Evolutionary conservation across 2,113 vertebrate species (phyloP), one percentile per base, ranked within the genome.

Genomic region (Lonchura striata): DNA sequence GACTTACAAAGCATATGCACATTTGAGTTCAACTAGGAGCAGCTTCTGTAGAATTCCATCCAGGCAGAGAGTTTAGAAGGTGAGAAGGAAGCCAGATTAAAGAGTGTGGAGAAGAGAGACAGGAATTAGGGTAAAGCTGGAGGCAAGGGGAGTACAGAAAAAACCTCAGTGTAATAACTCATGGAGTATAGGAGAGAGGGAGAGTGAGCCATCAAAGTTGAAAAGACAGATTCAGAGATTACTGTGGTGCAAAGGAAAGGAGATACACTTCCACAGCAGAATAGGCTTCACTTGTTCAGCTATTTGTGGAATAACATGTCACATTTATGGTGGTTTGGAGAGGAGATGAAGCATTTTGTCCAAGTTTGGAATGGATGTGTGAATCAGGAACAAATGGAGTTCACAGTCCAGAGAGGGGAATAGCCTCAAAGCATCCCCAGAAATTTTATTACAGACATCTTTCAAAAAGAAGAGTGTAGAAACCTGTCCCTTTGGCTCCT

Each of bases 341-440:
- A 77, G 59, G 39, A 86, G 79, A 52, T 22, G 35, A 66, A 77
- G 15, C 13, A 80, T 88, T 77, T 31, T 3, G 3, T 94, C 88
- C 85, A 91, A 78, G 33, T 90, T 84, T 93, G 78, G 54, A 82
- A 92, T 54, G 63, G 65, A 47, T 69, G 16, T 82, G 57, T 90
- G 80, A 85, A 90, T 53, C 16, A 35, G 53, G 25, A 89, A 50
- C 33, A 93, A 89, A 92, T 41, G 33, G 9, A 89, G 52, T 94
- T 95, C 85, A 76, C 28, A 85, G 66, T 63, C 54, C 70, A 42
- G 59, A 88, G 74, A 87, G 35, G 30, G 42, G 46, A 93, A 78
- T 94, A 94, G 92, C 70, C 42, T 86, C 52, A 90, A 69, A 86
- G 37, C 46, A 94, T 81, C 92, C 37, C 65, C 86, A 93, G 60